A percentile compares a stretch with the other conserved stretches of the same genome.
These are phyloP conservation scores for Lithodes maja DNA, from an alignment of 2,888 invertebrate species.

Conservation along the genomic window DNA sequence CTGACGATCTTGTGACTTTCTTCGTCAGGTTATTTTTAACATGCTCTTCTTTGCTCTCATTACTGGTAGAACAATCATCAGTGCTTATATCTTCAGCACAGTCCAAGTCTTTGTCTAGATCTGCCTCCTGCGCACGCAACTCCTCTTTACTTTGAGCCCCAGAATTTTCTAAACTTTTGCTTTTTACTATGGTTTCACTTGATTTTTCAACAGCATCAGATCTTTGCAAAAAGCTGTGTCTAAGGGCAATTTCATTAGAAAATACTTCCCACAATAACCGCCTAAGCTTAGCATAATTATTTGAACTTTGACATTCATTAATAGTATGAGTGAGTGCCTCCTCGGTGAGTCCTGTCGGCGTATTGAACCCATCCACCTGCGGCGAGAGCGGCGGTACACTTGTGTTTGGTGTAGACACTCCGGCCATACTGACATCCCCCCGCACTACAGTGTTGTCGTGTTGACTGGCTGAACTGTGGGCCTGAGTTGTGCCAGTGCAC, in stretches of 20 bases:
- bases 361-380: slow-evolving; percentile 23
- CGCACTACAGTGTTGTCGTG: slow-evolving; percentile 31
- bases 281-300: slow-evolving; percentile 66
- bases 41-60: slow-evolving; percentile 32
- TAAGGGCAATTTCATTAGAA: slow-evolving; percentile 68
- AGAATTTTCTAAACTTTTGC: slow-evolving; percentile 31
- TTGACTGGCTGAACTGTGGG: slow-evolving; percentile 16
- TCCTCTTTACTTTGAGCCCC: slow-evolving; percentile 77
- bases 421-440: slow-evolving; percentile 58
- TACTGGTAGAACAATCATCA: slow-evolving; percentile 70
- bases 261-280: slow-evolving; percentile 66
- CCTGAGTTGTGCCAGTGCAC: slow-evolving; percentile 5
- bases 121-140: slow-evolving; percentile 83
- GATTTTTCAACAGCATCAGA: slow-evolving; percentile 35
- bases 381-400: slow-evolving; percentile 50
- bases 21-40: slow-evolving; percentile 14
- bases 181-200: slow-evolving; percentile 33
- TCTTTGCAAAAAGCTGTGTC: slow-evolving; percentile 61
- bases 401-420: slow-evolving; percentile 43
- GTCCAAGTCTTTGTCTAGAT: slow-evolving; percentile 92
- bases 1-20: slow-evolving; percentile 4
- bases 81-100: slow-evolving; percentile 77
- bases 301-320: slow-evolving; percentile 54
- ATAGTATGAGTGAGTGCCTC: slow-evolving; percentile 58
- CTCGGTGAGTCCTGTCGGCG: slow-evolving; percentile 48